These are phyloP conservation scores for Bovichtus variegatus DNA, from an alignment of 2,797 vertebrate genomes.

Conservation along the genomic window DNA sequence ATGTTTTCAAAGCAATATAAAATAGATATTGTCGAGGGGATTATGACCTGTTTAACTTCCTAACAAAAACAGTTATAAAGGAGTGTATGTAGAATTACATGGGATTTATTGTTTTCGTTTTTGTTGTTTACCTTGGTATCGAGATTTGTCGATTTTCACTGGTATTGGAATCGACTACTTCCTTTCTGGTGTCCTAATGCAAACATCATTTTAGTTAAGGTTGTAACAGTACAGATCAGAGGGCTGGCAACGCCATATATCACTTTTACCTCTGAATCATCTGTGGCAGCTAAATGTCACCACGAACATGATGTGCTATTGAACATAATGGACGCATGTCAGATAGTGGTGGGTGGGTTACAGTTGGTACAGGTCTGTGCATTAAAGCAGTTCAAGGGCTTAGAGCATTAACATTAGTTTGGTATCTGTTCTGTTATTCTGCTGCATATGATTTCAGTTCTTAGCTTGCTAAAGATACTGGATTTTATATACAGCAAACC, in stretches of 20 bases:
- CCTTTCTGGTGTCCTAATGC: too few species aligned
- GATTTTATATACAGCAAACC: neutral
- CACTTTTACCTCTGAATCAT: conserved; percentile 21
- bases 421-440: neutral
- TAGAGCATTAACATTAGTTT: neutral
- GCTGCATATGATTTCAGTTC: neutral
- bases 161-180: too few species aligned
- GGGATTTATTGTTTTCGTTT: too few species aligned
- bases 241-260: conserved; percentile 20
- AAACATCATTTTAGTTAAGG: neutral
- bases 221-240: neutral
- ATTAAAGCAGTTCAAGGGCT: neutral
- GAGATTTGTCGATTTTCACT: too few species aligned
- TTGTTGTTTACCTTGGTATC: too few species aligned
- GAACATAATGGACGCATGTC: neutral
- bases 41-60: too few species aligned
- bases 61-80: too few species aligned
- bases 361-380: neutral
- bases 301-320: neutral
- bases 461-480: neutral
- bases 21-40: too few species aligned
- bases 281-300: conserved; percentile 8
- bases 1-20: too few species aligned
- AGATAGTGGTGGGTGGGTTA: neutral
- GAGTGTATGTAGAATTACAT: too few species aligned